Evolutionary conservation across 2,113 vertebrate species (phyloP).

Genomic region (Diphyllodes magnificus): DNA sequence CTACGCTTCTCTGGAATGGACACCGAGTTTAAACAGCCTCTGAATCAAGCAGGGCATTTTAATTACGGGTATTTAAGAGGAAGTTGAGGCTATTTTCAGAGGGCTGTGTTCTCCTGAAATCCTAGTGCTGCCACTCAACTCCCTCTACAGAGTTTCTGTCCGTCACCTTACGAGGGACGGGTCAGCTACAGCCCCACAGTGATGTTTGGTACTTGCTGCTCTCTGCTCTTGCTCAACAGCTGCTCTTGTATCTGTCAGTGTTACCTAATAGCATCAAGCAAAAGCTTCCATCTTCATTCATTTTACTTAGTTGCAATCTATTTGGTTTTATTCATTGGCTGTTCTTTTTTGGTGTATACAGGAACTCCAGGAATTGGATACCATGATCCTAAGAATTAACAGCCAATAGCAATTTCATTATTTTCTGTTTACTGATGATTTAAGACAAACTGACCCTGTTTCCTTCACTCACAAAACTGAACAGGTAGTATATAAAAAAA

Average conservation of each 20-base stretch:
- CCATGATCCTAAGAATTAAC: not conserved
- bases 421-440: not conserved
- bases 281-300: not conserved
- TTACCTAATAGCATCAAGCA: not conserved
- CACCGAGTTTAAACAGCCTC: not conserved
- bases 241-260: not conserved
- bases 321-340: not conserved
- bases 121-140: not conserved
- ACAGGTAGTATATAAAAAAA: not conserved
- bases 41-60: not conserved
- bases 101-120: not conserved
- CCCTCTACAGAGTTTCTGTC: not conserved
- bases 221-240: not conserved
- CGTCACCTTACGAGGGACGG: rapidly evolving
- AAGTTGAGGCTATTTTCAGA: not conserved
- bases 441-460: not conserved
- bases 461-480: not conserved
- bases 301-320: not conserved
- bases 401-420: not conserved
- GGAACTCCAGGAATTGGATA: not conserved
- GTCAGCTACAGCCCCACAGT: rapidly evolving
- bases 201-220: not conserved
- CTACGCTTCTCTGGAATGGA: not conserved
- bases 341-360: not conserved
- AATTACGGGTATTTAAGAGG: not conserved